Evolutionary conservation across 2,888 invertebrate species (phyloP).

Genomic region (Ischnus inquisitorius): DNA sequence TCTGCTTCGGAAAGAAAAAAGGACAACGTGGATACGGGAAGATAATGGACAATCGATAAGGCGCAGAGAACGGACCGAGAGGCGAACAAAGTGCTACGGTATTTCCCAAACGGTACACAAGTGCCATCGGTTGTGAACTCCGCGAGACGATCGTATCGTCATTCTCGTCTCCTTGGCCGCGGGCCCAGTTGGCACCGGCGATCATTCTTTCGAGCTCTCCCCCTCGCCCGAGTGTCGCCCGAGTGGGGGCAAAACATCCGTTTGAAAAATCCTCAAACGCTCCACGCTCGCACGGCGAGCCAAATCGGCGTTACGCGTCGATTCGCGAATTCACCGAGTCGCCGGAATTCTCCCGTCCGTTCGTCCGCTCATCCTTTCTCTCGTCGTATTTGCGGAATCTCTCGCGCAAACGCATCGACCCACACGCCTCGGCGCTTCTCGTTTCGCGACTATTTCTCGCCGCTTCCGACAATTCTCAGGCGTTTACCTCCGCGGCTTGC

Average conservation of each 20-base stretch:
- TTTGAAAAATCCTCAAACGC: constrained; percentile 15
- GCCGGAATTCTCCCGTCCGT: constrained; percentile 7
- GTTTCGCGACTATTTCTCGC: neutral
- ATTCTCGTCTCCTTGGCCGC: constrained; percentile 53
- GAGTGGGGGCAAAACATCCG: neutral
- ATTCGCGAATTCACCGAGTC: constrained; percentile 32
- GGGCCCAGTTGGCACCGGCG: constrained; percentile 63
- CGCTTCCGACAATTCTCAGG: neutral
- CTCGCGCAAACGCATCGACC: too few species aligned
- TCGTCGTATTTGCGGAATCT: neutral
- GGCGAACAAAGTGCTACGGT: neutral
- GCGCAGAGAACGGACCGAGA: neutral
- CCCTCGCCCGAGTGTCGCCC: neutral
- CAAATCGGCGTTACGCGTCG: constrained; percentile 8
- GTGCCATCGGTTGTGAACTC: constrained; percentile 34
- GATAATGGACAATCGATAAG: neutral
- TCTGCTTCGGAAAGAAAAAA: neutral
- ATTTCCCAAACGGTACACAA: neutral
- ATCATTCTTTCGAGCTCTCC: constrained; percentile 5
- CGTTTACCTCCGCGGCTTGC: neutral
- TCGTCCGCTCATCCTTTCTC: neutral
- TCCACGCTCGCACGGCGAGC: constrained; percentile 21
- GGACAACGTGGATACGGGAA: neutral
- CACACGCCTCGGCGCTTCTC: neutral
- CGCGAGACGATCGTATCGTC: constrained; percentile 40